Conservation (phyloP, 2,113 vertebrate genomes). For the Gasterosteus nipponicus region DNA sequence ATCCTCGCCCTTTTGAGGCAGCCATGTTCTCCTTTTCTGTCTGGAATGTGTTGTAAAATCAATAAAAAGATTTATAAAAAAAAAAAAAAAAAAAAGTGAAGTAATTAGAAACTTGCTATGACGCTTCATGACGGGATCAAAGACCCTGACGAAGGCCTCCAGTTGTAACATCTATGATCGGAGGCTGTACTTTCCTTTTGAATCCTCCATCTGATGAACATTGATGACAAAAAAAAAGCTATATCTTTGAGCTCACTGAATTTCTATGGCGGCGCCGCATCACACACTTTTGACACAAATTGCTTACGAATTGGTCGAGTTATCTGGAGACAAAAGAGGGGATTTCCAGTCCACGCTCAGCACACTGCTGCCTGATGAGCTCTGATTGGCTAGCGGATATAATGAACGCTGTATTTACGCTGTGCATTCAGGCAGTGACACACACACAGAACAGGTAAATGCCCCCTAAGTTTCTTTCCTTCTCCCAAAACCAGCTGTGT, state of each 20-base stretch:
- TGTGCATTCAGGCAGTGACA: conserved; percentile 24
- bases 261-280: not conserved
- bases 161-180: not conserved
- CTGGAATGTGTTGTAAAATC: too few species aligned
- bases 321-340: conserved; percentile 43
- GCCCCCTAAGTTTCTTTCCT: conserved; percentile 28
- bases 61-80: too few species aligned
- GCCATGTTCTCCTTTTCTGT: too few species aligned
- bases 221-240: not conserved
- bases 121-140: not conserved
- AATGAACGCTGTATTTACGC: conserved; percentile 37
- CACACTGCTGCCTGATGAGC: conserved; percentile 40
- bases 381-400: conserved; percentile 45
- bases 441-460: conserved; percentile 50
- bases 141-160: not conserved
- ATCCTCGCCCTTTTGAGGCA: too few species aligned
- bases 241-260: not conserved
- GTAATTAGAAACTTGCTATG: not conserved
- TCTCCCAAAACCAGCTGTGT: conserved; percentile 42
- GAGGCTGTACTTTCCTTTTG: not conserved
- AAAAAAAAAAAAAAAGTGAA: too few species aligned
- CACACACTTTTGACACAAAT: conserved; percentile 42
- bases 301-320: conserved; percentile 58
- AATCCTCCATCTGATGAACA: not conserved
- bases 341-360: conserved; percentile 58